phyloP scores from a whole-genome alignment of 2,797 vertebrate species.

The Netta rufina region DNA sequence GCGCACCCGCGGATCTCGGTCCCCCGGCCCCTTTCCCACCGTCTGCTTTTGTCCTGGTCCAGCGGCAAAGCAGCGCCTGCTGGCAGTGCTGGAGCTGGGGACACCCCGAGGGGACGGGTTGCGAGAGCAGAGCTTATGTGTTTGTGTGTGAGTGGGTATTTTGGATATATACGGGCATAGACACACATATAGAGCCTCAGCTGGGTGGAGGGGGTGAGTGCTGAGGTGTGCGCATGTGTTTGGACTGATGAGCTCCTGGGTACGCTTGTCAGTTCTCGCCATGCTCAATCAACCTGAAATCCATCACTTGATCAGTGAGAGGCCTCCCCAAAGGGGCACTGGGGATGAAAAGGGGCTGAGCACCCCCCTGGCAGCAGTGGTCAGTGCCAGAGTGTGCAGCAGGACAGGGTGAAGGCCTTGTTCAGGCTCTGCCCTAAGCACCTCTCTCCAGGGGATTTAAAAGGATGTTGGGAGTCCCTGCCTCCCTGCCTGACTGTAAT shows the following conservation, averaged over 20 bases:
- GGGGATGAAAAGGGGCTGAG: neutral
- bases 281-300: accelerated
- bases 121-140: neutral
- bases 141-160: accelerated
- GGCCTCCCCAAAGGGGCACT: neutral
- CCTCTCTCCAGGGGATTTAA: accelerated
- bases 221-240: accelerated
- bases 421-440: no score
- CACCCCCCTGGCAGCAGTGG: neutral
- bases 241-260: neutral
- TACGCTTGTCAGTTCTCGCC: accelerated
- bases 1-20: neutral
- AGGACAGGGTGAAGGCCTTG: accelerated
- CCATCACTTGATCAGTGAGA: neutral
- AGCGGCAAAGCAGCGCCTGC: accelerated
- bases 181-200: accelerated
- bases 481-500: accelerated
- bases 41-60: accelerated
- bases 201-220: neutral
- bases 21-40: accelerated
- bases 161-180: accelerated
- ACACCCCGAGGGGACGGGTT: accelerated
- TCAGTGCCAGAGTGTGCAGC: neutral
- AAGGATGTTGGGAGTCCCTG: accelerated
- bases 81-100: accelerated